A percentile compares a stretch with the other conserved stretches of the same genome.
phyloP scores from a whole-genome alignment of 2,113 vertebrate species.

The Lampris megalopsis region DNA sequence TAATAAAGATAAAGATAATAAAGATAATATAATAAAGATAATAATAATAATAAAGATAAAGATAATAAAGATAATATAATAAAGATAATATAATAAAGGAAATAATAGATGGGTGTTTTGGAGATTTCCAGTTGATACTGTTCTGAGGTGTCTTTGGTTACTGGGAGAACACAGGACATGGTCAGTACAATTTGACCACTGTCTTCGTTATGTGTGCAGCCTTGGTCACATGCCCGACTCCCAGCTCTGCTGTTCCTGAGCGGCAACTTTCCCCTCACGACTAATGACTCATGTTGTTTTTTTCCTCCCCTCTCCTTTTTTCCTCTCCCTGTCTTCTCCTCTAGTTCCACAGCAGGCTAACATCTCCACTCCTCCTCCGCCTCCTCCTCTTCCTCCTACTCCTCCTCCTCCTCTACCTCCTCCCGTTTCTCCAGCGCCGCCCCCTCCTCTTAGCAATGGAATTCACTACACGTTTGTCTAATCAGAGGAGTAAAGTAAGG shows the following conservation, averaged over 20 bases:
- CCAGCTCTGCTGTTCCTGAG: conserved; percentile 1
- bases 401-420: conserved; percentile 85
- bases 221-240: neutral
- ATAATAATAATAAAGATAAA: too few species aligned
- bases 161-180: too few species aligned
- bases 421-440: conserved; percentile 73
- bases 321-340: conserved; percentile 80
- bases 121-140: too few species aligned
- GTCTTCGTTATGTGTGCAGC: neutral
- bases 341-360: conserved; percentile 90
- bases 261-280: neutral
- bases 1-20: too few species aligned
- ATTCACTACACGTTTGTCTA: conserved; percentile 99
- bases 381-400: conserved; percentile 86
- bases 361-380: conserved; percentile 86
- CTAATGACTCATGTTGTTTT: conserved; percentile 49
- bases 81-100: too few species aligned
- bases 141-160: too few species aligned
- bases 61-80: too few species aligned
- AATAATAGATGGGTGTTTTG: too few species aligned
- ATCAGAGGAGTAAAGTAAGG: conserved; percentile 90
- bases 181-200: too few species aligned
- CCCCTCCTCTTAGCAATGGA: conserved; percentile 93
- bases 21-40: too few species aligned
- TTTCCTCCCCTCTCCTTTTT: conserved; percentile 46